Evolutionary conservation across 2,888 invertebrate genomes (phyloP), one percentile per base, ranked within the genome.

Genomic region (Hyalella azteca): DNA sequence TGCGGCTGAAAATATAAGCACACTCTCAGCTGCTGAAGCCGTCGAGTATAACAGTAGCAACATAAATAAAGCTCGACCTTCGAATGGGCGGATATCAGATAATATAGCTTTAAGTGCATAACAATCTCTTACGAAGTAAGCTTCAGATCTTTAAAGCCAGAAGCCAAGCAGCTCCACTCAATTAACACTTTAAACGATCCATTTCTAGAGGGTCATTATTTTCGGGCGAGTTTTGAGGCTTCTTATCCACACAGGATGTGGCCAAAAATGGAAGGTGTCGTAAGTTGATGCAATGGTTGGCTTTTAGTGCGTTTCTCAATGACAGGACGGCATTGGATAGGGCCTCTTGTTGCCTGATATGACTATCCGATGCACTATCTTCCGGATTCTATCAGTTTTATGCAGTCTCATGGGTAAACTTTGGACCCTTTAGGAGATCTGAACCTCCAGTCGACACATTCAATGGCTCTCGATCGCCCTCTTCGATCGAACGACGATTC

Each of bases 371-470:
- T 36, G 66, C 66, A 66, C 66, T 66, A 66, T 66, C 66, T 66
- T 66, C 66, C 66, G 66, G 66, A 66, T 66, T 66, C 66, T 66
- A 66, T 66, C 66, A 66, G 66, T 66, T 66, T 66, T 66, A 66
- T 66, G 66, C 66, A 66, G 66, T 19, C 29, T 36, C 19, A 66
- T 66, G 66, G 66, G 66, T 66, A 66, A 66, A 66, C 66, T 66
- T 66, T 3, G 39, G 36, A 7, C 66, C 66, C 11, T 66, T 66
- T 66, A 11, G 19, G 66, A 66, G 66, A 66, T 29, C 66, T 36
- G 66, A 66, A 36, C 26, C 54, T 2, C 22, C 7, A 54, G 54
- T 54, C 54, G 54, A 22, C 54, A 29, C 4, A 26, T 7, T 22
- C 54, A 26, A 54, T 26, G 54, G 13, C 54, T 22, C 29, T 5